Percentiles rank a stretch among this genome's conserved stretches.
Evolutionary conservation across 1,140 invertebrate genomes (phyloP).

Genomic region (Vanessa tameamea): DNA sequence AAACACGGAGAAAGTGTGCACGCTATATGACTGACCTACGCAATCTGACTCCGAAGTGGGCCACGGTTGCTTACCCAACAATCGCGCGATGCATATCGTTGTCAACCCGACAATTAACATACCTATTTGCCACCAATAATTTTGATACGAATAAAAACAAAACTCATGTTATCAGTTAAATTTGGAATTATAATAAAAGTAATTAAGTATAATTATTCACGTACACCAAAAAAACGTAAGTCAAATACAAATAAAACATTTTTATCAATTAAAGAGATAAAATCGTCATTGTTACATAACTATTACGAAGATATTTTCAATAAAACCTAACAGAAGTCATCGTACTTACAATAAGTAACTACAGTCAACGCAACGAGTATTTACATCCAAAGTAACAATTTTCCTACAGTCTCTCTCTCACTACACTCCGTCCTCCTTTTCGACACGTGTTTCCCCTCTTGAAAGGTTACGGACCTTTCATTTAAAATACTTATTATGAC

Average conservation of each 20-base stretch:
- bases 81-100: conserved; percentile 16
- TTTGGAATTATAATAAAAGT: no score
- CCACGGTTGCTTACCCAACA: conserved; percentile 56
- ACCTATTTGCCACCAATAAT: no score
- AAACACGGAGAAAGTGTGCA: conserved; percentile 66
- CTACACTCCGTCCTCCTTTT: conserved; percentile 14
- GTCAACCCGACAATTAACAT: conserved; percentile 12
- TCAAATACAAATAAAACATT: no score
- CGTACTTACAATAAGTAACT: not conserved
- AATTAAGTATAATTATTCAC: no score
- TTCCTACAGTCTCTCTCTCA: conserved; percentile 25
- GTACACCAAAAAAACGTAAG: no score
- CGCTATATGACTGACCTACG: conserved; percentile 70
- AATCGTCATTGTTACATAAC: no score
- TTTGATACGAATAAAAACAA: not conserved
- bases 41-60: conserved; percentile 61
- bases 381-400: conserved; percentile 19
- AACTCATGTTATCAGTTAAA: no score
- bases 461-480: conserved; percentile 27
- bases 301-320: no score
- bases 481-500: conserved; percentile 8
- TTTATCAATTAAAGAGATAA: no score
- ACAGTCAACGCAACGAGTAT: not conserved
- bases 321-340: not conserved
- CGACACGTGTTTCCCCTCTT: conserved; percentile 28